Percentiles rank a stretch among this genome's conserved stretches.
phyloP scores from a whole-genome alignment of 2,113 vertebrate genomes.

The Colossoma macropomum region DNA sequence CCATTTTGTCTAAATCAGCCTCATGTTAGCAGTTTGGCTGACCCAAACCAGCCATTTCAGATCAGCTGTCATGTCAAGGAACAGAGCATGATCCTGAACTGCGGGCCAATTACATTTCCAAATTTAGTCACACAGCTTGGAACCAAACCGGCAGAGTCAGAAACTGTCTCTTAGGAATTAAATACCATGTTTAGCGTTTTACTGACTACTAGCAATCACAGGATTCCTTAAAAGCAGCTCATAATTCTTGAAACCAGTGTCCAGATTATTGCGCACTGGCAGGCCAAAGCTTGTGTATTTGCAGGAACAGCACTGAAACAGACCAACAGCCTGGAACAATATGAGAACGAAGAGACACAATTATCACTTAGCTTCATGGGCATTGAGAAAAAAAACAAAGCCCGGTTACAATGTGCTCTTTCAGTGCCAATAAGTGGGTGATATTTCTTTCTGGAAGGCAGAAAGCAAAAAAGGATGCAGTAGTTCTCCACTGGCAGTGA shows the following conservation, averaged over 20 bases:
- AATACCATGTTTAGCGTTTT: neutral
- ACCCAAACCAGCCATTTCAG: constrained; percentile 25
- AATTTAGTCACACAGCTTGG: neutral
- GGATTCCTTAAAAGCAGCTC: neutral
- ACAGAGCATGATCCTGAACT: neutral
- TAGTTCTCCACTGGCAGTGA: constrained; percentile 13
- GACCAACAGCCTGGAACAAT: neutral
- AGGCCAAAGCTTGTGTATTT: neutral
- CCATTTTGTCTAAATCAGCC: neutral
- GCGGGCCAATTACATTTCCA: neutral
- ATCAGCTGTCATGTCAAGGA: constrained; percentile 12
- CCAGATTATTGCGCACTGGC: neutral
- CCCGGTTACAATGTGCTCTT: neutral
- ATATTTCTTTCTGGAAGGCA: constrained; percentile 31
- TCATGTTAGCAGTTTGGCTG: constrained; percentile 14
- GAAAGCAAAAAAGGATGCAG: constrained; percentile 25
- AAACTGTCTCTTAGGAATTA: neutral
- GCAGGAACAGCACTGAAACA: neutral
- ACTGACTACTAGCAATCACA: neutral
- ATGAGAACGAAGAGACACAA: neutral
- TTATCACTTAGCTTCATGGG: neutral
- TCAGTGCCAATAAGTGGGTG: constrained; percentile 10
- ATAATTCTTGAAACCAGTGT: neutral
- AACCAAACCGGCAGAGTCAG: neutral
- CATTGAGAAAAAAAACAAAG: neutral